Percentiles rank a stretch among this genome's conserved stretches.
These are phyloP conservation scores for Tyrophagus putrescentiae DNA, from an alignment of 1,140 invertebrate species.

Conservation along the genomic window DNA sequence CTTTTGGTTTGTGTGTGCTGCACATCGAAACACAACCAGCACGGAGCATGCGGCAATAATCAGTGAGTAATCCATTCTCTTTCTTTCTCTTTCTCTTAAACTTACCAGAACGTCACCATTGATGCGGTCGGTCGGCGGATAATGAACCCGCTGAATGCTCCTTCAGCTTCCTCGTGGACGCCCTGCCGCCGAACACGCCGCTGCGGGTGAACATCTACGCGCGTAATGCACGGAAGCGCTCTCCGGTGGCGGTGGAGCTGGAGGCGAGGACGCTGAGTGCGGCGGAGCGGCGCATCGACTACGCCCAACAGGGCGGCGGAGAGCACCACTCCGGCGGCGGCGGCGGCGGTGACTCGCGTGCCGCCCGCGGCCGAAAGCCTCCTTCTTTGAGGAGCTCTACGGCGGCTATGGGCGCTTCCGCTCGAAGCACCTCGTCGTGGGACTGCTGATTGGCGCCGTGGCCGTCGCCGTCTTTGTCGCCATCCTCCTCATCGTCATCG, in stretches of 20 bases:
- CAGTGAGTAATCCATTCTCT: too few species aligned
- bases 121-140: constrained; percentile 11
- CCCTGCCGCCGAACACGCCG: constrained; percentile 6
- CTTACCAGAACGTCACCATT: constrained; percentile 13
- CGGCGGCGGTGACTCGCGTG: not conserved
- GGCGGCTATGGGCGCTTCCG: constrained; percentile 1
- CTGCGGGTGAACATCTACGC: constrained; percentile 8
- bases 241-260: not conserved
- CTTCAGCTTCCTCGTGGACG: constrained; percentile 1
- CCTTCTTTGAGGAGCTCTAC: constrained; percentile 8
- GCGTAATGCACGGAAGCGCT: not conserved
- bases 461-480: not conserved
- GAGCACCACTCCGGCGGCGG: not conserved
- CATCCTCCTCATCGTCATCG: not conserved
- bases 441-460: not conserved
- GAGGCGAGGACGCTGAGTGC: not conserved
- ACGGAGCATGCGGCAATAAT: too few species aligned
- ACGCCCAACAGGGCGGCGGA: not conserved
- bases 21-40: too few species aligned
- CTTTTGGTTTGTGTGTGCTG: too few species aligned
- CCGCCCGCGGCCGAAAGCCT: not conserved
- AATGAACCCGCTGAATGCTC: constrained; percentile 10
- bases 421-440: constrained; percentile 8
- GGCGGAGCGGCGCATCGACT: constrained; percentile 15
- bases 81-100: not conserved